Conservation (phyloP, 2,888 invertebrate genomes). For the Eupithecia subfuscata region DNA sequence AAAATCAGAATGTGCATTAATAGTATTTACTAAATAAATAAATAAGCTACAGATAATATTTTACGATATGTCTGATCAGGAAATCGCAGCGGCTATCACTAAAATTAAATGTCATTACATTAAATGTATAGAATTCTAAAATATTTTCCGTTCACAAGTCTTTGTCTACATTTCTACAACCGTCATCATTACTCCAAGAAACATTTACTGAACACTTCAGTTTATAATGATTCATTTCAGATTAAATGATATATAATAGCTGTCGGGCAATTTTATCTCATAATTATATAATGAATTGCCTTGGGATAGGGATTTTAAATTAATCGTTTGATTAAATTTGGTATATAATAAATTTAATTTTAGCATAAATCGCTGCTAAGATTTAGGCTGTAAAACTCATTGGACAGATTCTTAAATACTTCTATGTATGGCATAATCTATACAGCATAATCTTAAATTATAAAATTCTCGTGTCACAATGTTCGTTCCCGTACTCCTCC, state of each 20-base stretch:
- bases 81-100: too few species aligned
- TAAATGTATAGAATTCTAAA: neutral
- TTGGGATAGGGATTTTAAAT: neutral
- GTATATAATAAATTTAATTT: neutral
- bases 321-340: neutral
- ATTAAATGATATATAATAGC: slow-evolving; percentile 16
- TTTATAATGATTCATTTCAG: slow-evolving; percentile 21
- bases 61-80: too few species aligned
- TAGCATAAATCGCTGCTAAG: neutral
- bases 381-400: too few species aligned
- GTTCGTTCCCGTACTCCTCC: too few species aligned
- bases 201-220: slow-evolving; percentile 17
- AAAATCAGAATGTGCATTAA: too few species aligned
- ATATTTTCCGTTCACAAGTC: neutral
- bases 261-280: neutral
- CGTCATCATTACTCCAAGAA: slow-evolving; percentile 3
- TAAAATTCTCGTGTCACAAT: too few species aligned
- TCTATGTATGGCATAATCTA: too few species aligned
- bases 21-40: too few species aligned
- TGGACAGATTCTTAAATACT: too few species aligned
- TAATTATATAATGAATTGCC: slow-evolving; percentile 8
- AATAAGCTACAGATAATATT: too few species aligned
- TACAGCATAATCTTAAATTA: too few species aligned
- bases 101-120: too few species aligned
- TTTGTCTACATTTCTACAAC: neutral